Evolutionary conservation across 2,888 invertebrate genomes (phyloP).

Genomic region (Spodoptera littoralis): DNA sequence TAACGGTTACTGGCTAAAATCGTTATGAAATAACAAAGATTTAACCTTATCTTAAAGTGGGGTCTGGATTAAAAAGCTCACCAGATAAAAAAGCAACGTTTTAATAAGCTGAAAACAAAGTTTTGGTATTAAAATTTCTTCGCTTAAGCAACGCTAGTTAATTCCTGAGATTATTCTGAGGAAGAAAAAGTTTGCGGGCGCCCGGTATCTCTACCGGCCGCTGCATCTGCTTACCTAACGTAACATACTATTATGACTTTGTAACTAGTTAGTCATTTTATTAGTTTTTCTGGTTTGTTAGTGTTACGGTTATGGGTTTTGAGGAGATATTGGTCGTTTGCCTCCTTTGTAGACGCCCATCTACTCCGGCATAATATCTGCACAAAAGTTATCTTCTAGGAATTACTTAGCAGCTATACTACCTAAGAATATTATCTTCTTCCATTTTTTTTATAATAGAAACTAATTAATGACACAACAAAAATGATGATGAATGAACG

Average conservation of each 20-base stretch:
- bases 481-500: too few relatives aligned
- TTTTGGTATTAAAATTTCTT: slow-evolving; percentile 71
- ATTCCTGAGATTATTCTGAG: slow-evolving; percentile 69
- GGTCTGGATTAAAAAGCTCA: slow-evolving; percentile 58
- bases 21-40: slow-evolving; percentile 46
- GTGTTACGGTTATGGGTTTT: slow-evolving; percentile 33
- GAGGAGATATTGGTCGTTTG: slow-evolving; percentile 13
- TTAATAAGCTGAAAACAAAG: slow-evolving; percentile 73
- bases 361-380: background rate
- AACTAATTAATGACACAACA: too few relatives aligned
- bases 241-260: slow-evolving; percentile 60
- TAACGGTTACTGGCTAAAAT: slow-evolving; percentile 40
- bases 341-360: background rate
- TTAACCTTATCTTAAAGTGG: slow-evolving; percentile 55
- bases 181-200: slow-evolving; percentile 67
- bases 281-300: slow-evolving; percentile 50
- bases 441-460: too few relatives aligned
- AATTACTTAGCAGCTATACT: too few relatives aligned
- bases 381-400: too few relatives aligned
- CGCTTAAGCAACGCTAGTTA: slow-evolving; percentile 67
- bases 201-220: slow-evolving; percentile 58
- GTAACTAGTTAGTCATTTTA: slow-evolving; percentile 55
- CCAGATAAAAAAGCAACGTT: slow-evolving; percentile 59
- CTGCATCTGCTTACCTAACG: slow-evolving; percentile 59
- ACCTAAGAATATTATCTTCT: too few relatives aligned